These are phyloP conservation scores for Theodoxus fluviatilis DNA, from an alignment of 2,888 invertebrate species.

Conservation along the genomic window DNA sequence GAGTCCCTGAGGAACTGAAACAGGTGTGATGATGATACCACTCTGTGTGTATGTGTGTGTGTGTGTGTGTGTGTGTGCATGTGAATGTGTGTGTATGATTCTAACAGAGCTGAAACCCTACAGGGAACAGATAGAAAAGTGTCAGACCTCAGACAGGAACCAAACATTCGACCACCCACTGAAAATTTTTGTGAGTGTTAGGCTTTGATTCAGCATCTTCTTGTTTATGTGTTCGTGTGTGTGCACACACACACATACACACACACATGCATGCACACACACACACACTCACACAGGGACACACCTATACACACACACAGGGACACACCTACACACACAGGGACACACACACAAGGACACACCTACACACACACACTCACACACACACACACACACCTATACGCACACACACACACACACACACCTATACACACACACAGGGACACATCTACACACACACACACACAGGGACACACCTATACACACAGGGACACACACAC, in stretches of 20 bases:
- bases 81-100: neutral
- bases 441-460: constrained; percentile 8
- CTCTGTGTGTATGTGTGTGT: neutral
- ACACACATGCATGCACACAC: neutral
- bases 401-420: constrained; percentile 10
- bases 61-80: neutral
- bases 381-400: neutral
- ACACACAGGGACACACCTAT: constrained; percentile 8
- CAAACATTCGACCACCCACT: too few species aligned
- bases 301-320: neutral
- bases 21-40: too few species aligned
- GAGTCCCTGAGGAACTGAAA: constrained; percentile 72
- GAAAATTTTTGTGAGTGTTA: too few species aligned
- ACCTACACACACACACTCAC: neutral
- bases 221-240: too few species aligned
- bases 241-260: neutral
- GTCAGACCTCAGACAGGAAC: too few species aligned
- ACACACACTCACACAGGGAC: neutral
- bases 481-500: neutral
- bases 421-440: constrained; percentile 1
- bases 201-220: too few species aligned
- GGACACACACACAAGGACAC: neutral
- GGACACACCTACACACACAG: neutral
- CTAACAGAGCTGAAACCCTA: neutral
- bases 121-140: too few species aligned